Percentiles rank a stretch among this genome's conserved stretches.
phyloP scores from a whole-genome alignment of 2,888 invertebrate species.

The Ptychoptera contaminata region DNA sequence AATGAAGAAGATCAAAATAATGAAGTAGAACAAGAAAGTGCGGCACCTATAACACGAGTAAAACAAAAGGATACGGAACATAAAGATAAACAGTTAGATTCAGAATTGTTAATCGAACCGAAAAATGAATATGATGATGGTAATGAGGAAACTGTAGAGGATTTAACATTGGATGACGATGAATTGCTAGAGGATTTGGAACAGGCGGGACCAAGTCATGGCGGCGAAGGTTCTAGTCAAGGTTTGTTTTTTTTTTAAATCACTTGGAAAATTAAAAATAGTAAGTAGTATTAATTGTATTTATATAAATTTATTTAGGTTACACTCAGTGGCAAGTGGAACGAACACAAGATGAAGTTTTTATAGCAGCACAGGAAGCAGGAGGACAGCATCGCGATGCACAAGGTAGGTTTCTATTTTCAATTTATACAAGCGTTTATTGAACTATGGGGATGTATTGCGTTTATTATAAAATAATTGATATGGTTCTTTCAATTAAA shows the following conservation, averaged over 20 bases:
- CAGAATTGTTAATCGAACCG: constrained; percentile 41
- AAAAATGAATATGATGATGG: constrained; percentile 61
- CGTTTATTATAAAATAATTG: background rate
- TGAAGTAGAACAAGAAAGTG: constrained; percentile 10
- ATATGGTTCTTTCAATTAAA: no score
- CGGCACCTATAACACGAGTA: constrained; percentile 8
- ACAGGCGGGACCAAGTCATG: constrained; percentile 52
- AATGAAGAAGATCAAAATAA: constrained; percentile 15
- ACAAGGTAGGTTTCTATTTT: constrained; percentile 57
- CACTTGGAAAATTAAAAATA: background rate
- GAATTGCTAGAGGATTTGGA: constrained; percentile 56
- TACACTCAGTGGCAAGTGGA: constrained; percentile 76
- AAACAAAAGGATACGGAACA: constrained; percentile 7
- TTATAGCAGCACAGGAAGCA: constrained; percentile 67
- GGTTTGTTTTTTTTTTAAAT: constrained; percentile 29
- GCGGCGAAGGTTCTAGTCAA: constrained; percentile 54
- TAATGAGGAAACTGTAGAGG: constrained; percentile 60
- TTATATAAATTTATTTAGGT: constrained; percentile 36
- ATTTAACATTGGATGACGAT: constrained; percentile 70
- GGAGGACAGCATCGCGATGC: constrained; percentile 60
- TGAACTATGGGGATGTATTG: background rate
- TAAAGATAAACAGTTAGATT: constrained; percentile 12
- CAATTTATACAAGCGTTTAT: no score
- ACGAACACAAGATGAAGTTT: constrained; percentile 71
- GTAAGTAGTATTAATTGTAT: background rate